Evolutionary conservation across 2,797 vertebrate species (phyloP).

Genomic region (Sphaeramia orbicularis): DNA sequence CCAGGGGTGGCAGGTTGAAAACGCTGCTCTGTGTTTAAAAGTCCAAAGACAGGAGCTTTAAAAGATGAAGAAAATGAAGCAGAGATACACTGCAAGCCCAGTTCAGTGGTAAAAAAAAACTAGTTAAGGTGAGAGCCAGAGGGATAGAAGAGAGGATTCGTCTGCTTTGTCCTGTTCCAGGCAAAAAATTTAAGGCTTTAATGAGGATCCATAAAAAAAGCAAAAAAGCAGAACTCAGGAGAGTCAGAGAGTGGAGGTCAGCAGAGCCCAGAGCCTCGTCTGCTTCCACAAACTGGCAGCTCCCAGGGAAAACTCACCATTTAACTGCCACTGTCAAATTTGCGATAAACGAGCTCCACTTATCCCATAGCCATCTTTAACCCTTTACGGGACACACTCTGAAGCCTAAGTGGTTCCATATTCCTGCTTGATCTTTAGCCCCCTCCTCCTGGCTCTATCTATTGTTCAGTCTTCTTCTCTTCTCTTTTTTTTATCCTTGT

Average conservation of each 20-base stretch:
- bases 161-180: conserved; percentile 28
- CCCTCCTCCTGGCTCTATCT: conserved; percentile 55
- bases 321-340: conserved; percentile 79
- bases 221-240: conserved; percentile 27
- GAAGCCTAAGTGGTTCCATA: conserved; percentile 73
- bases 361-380: conserved; percentile 80
- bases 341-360: conserved; percentile 77
- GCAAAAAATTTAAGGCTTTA: conserved; percentile 27
- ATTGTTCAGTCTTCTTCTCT: conserved; percentile 35
- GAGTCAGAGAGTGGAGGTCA: conserved; percentile 36
- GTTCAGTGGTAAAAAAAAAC: conserved; percentile 6
- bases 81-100: conserved; percentile 24
- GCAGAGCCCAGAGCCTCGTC: conserved; percentile 41
- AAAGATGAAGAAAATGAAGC: conserved; percentile 16
- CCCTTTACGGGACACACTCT: conserved; percentile 65
- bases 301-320: conserved; percentile 67
- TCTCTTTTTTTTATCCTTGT: conserved; percentile 38
- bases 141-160: conserved; percentile 7
- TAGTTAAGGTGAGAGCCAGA: conserved; percentile 22
- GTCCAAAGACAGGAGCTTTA: conserved; percentile 2
- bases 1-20: conserved; percentile 40
- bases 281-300: conserved; percentile 65
- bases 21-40: conserved; percentile 40
- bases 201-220: conserved; percentile 37
- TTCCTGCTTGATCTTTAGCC: conserved; percentile 50